Evolutionary conservation across 1,140 invertebrate genomes (phyloP), one percentile per base, ranked within the genome.

Genomic region (Sarcophaga bullata): DNA sequence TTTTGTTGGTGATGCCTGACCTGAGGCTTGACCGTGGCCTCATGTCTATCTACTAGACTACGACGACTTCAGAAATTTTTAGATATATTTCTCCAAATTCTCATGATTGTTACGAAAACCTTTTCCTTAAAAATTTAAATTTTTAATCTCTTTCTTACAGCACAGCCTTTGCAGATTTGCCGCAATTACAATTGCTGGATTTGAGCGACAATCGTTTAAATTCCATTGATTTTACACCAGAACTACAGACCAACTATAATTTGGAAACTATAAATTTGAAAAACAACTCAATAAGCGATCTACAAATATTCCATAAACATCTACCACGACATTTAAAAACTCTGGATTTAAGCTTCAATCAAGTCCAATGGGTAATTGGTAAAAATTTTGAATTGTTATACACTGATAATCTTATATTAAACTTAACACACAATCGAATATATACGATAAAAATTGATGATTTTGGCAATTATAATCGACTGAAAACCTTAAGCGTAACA

Each of bases 261-360:
- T 88, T 95, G 19, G 89, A 91, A 83, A 87, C 91, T 76, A 89
- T 95, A 9, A 91, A 94, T 85, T 86, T 95, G 72, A 91, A 91
- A 13, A 92, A 93, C 83, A 95, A 95, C 85, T 91, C 91, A 52
- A 92, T 94, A n/a, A 89, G 90, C 48, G 82, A 90, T 3, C 91
- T 93, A 68, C 94, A 91, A 84, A 81, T 86, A 6, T 94, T 95
- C 82, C 95, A 93, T 94, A 91, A 89, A 85, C 80, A 90, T 49
- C 90, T 87, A 52, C 87, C 88, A 47, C 47, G 78, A 0, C 54
- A 90, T 0, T 90, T 94, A 17, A 89, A 91, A 82, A 85, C 84
- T 13, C 85, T 95, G 37, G 92, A 95, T 86, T 89, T 94, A 17
- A 92, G 91, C 81, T 90, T 92, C 85, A 95, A 95, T 85, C 88